Evolutionary conservation across 2,113 vertebrate genomes (phyloP).

Genomic region (Antigone vipio): DNA sequence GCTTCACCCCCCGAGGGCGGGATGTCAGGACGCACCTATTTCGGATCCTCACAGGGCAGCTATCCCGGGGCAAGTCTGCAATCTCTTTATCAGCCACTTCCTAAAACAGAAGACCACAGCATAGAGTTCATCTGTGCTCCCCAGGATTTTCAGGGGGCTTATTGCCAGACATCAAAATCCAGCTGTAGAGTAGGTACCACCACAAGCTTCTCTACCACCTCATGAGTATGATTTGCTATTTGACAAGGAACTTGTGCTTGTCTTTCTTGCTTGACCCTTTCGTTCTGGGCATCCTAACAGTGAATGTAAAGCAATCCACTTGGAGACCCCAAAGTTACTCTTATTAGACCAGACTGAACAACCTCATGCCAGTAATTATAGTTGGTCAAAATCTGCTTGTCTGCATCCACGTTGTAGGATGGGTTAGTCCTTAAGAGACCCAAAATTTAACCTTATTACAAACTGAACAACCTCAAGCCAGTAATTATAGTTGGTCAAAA

Average conservation of each 20-base stretch:
- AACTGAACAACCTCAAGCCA: not conserved
- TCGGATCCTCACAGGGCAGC: constrained; percentile 89
- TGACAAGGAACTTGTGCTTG: rapidly evolving
- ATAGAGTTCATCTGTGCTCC: not conserved
- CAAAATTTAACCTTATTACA: not conserved
- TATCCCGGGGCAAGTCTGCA: constrained; percentile 86
- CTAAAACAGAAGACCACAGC: constrained; percentile 63
- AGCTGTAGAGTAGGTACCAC: not conserved
- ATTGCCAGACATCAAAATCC: not conserved
- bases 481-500: not conserved
- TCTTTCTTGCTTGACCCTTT: not conserved
- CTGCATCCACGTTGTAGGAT: not conserved
- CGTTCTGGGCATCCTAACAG: not conserved
- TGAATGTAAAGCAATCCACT: not conserved
- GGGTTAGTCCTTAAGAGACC: not conserved
- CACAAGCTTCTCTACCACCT: not conserved
- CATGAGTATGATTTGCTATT: not conserved
- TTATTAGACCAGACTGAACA: not conserved
- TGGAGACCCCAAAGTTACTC: not conserved
- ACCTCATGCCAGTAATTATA: not conserved
- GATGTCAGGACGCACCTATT: constrained; percentile 94
- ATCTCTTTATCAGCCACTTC: constrained; percentile 91
- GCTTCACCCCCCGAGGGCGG: constrained; percentile 87
- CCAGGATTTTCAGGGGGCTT: not conserved
- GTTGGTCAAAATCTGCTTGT: not conserved